A percentile compares a stretch with the other conserved stretches of the same genome.
phyloP scores from a whole-genome alignment of 2,888 invertebrate species.

The Harpalus rubripes region DNA sequence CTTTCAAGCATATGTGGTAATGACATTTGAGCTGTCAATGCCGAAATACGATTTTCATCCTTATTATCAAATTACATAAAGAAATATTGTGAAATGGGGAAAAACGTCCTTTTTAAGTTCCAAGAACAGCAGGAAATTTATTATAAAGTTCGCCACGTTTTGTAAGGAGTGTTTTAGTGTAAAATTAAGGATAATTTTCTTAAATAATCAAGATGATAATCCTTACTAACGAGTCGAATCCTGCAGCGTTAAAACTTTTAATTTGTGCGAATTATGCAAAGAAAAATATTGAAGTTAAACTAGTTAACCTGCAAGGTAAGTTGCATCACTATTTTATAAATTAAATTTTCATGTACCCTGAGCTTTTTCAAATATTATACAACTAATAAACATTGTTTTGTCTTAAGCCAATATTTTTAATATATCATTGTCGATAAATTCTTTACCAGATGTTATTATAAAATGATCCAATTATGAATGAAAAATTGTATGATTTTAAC shows the following conservation, averaged over 20 bases:
- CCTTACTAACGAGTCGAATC: conserved; percentile 88
- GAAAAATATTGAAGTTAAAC: conserved; percentile 80
- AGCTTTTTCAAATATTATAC: conserved; percentile 5
- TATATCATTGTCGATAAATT: neutral
- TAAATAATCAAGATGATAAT: conserved; percentile 81
- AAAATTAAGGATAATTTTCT: neutral
- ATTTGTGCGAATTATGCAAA: conserved; percentile 84
- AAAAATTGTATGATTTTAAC: conserved; percentile 54
- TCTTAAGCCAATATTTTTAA: neutral
- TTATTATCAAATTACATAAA: conserved; percentile 50
- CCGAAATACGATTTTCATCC: conserved; percentile 13
- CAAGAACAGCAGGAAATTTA: conserved; percentile 30
- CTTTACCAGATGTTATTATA: conserved; percentile 10
- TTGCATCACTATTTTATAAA: conserved; percentile 51
- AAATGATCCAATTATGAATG: conserved; percentile 6
- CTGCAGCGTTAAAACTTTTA: conserved; percentile 86
- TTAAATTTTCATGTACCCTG: neutral
- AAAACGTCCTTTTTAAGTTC: conserved; percentile 44
- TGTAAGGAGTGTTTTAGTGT: neutral
- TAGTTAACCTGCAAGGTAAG: conserved; percentile 82
- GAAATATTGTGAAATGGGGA: conserved; percentile 19
- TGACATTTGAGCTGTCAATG: conserved; percentile 40
- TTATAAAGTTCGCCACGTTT: conserved; percentile 52
- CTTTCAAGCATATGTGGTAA: neutral
- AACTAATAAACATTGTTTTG: conserved; percentile 9